These are phyloP conservation scores for Hemicentrotus pulcherrimus DNA, from an alignment of 35 echinoderm and acorn worm species.

Conservation along the genomic window DNA sequence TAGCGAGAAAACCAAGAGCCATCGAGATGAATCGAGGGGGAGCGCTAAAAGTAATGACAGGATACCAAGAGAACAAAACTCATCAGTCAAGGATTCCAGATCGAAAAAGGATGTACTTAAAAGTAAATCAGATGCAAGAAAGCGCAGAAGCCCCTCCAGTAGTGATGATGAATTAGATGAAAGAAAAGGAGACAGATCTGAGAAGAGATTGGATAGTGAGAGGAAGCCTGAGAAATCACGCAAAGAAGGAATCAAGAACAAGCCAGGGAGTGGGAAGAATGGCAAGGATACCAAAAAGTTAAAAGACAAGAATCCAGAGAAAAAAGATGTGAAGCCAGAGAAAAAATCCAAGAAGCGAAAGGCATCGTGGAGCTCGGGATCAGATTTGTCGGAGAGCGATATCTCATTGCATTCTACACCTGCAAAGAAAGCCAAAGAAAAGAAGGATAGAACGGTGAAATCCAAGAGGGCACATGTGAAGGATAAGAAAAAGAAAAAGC, in stretches of 20 bases:
- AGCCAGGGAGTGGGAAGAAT: not conserved
- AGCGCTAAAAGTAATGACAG: not conserved
- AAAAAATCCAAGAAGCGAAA: conserved; percentile 53
- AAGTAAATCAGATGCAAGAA: not conserved
- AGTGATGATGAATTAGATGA: conserved; percentile 8
- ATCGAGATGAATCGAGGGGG: not conserved
- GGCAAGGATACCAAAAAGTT: conserved; percentile 42
- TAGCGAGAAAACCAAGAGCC: not conserved
- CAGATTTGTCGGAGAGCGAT: conserved; percentile 37
- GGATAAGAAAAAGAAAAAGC: conserved; percentile 80
- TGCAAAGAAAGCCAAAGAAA: conserved; percentile 53
- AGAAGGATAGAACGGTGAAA: conserved; percentile 51
- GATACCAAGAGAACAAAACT: not conserved
- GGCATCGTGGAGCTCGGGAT: conserved; percentile 13
- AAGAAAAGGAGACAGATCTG: conserved; percentile 24
- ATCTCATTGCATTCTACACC: conserved; percentile 39
- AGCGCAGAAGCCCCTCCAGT: not conserved
- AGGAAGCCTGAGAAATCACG: not conserved
- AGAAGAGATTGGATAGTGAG: not conserved
- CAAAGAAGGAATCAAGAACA: conserved; percentile 29
- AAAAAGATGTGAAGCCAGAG: not conserved
- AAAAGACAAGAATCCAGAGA: conserved; percentile 32
- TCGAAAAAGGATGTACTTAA: not conserved
- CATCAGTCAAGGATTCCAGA: not conserved
- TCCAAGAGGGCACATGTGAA: conserved; percentile 44